These are phyloP conservation scores for Leptopilina boulardi DNA, from an alignment of 1,140 invertebrate species.

Conservation along the genomic window DNA sequence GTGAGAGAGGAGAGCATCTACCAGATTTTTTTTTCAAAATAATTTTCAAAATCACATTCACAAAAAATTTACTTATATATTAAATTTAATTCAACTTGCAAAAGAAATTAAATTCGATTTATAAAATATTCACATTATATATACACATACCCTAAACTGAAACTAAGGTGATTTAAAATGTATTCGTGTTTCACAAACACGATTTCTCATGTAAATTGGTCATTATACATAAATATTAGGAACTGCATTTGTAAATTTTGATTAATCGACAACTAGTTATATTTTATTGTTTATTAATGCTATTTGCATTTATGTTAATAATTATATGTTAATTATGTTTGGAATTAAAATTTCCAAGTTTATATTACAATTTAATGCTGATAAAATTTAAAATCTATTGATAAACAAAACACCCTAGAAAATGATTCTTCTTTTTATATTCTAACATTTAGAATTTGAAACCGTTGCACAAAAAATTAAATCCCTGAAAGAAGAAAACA, in stretches of 20 bases:
- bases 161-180: constrained; percentile 23
- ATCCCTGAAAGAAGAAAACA: neutral
- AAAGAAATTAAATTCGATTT: too few species aligned
- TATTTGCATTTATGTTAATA: constrained; percentile 11
- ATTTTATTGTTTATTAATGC: constrained; percentile 11
- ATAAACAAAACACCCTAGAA: too few species aligned
- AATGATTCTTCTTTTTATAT: too few species aligned
- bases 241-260: constrained; percentile 47
- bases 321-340: neutral
- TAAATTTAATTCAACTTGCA: too few species aligned
- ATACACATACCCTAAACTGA: neutral
- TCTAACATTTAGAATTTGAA: too few species aligned
- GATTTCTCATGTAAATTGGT: constrained; percentile 17
- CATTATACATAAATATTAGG: constrained; percentile 29
- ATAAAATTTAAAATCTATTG: too few species aligned
- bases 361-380: neutral
- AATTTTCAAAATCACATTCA: neutral
- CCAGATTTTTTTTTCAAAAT: neutral
- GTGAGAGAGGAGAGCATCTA: too few species aligned
- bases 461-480: too few species aligned
- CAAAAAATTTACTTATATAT: too few species aligned
- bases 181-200: neutral
- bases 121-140: constrained; percentile 29
- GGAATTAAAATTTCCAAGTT: neutral
- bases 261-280: constrained; percentile 41